phyloP scores from a whole-genome alignment of 37 sponge, comb jelly and placozoan species.

The Ianthella basta region DNA sequence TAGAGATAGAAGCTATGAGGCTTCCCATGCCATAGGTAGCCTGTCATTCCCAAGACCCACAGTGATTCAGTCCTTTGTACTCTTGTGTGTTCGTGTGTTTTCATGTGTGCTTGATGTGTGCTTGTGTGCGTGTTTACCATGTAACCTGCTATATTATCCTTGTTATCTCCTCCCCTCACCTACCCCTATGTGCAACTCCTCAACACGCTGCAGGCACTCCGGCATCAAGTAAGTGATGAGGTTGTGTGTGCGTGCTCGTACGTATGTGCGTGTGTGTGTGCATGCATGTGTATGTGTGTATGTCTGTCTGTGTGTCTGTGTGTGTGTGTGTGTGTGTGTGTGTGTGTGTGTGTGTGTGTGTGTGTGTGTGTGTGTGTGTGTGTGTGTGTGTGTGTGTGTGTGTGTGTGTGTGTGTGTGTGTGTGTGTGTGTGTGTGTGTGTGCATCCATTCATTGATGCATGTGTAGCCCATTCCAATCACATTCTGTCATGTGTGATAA shows the following conservation, averaged over 20 bases:
- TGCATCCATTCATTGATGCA: background rate
- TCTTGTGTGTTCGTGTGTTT: no score
- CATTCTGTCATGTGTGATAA: background rate
- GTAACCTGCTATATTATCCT: no score
- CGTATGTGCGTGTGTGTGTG: conserved; percentile 1
- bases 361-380: conserved; percentile 35
- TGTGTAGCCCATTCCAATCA: background rate
- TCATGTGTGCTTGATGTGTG: no score
- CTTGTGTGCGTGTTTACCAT: no score
- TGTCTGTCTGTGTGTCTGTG: conserved; percentile 32
- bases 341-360: conserved; percentile 32
- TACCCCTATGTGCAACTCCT: no score
- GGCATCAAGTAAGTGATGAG: no score
- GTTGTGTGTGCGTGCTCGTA: background rate
- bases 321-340: conserved; percentile 37
- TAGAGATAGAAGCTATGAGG: no score
- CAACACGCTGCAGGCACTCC: no score
- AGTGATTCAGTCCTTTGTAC: no score
- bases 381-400: conserved; percentile 29
- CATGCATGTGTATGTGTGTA: conserved; percentile 20
- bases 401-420: background rate
- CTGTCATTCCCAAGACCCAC: no score
- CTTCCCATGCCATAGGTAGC: no score
- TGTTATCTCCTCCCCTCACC: no score
- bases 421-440: background rate